These are phyloP conservation scores for Patella depressa DNA, from an alignment of 2,888 invertebrate genomes.

Conservation along the genomic window DNA sequence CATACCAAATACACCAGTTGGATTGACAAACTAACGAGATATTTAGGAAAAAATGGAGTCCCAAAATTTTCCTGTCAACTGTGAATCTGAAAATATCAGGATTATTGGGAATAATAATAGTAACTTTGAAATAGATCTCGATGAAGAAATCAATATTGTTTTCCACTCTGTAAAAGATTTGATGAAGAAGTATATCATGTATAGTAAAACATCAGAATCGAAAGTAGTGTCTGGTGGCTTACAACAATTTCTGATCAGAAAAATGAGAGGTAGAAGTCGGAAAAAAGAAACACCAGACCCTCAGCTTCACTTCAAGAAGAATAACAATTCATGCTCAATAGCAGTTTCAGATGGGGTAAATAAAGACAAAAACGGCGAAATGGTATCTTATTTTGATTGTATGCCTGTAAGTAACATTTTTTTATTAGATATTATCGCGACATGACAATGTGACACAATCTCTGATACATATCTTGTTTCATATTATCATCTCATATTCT, in stretches of 20 bases:
- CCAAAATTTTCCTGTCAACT: not conserved
- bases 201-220: conserved; percentile 46
- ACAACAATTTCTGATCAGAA: conserved; percentile 55
- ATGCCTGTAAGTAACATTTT: too few species aligned
- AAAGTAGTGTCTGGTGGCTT: conserved; percentile 56
- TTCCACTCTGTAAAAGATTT: conserved; percentile 47
- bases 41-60: not conserved
- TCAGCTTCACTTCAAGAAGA: too few species aligned
- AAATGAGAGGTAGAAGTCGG: conserved; percentile 24
- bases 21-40: too few species aligned
- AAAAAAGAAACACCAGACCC: not conserved
- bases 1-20: not conserved
- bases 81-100: not conserved
- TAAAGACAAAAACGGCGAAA: too few species aligned
- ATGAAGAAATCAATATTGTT: conserved; percentile 19
- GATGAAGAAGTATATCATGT: conserved; percentile 55
- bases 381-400: too few species aligned
- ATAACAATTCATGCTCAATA: too few species aligned
- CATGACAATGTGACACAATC: too few species aligned
- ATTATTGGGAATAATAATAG: not conserved
- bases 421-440: too few species aligned
- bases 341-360: too few species aligned
- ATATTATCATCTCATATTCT: too few species aligned
- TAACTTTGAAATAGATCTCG: conserved; percentile 19
- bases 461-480: too few species aligned